Base-by-base conservation (phyloP, 1,140 invertebrate genomes). In the Hormaphis cornu region DNA sequence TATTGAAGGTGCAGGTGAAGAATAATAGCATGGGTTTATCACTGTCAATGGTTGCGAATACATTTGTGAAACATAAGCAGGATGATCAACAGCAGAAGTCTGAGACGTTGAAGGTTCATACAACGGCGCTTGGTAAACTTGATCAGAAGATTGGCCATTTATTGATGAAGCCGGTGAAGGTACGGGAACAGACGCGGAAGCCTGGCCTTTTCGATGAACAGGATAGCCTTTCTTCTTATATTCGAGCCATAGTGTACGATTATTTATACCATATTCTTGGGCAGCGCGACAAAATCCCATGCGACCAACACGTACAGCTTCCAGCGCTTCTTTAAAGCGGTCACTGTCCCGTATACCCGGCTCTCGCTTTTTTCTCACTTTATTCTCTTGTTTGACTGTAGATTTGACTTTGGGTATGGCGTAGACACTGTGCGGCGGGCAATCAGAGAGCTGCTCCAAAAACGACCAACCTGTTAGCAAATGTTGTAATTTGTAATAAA, bases 221-320 rank as follows among this genome's bases (percentile, higher is more conserved):
- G 87, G 87, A 75, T 90, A 90, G 0, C 89, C 89, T 18, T 87
- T 82, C 76, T 89, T 89, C 73, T 89, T 89, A 75, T 90, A 90
- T 74, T 91, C 89, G 16, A 90, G 79, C 89, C 89, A 91, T 1
- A 91, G 77, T 0, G 89, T 90, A 37, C 89, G 81, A 77, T 90
- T 90, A 78, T 90, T 91, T 1, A 90, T 88, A 16, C 88, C 88
- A 76, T 87, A 90, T 77, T 89, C 83, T 42, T 87, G 81, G 0
- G 88, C 89, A 8, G 89, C 89, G 73, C 90, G 90, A 77, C 89
- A 90, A 77, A 91, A 90, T 1, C 89, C 89, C 71, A 91, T 89
- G 20, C 87, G 87, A n/a, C 89, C 89, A 71, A 85, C 85, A 18
- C 88, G 81, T 0, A 90, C 89, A 1, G 89, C 89, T 74, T 90